phyloP scores from a whole-genome alignment of 2,797 vertebrate genomes.

The Rhinatrema bivittatum region DNA sequence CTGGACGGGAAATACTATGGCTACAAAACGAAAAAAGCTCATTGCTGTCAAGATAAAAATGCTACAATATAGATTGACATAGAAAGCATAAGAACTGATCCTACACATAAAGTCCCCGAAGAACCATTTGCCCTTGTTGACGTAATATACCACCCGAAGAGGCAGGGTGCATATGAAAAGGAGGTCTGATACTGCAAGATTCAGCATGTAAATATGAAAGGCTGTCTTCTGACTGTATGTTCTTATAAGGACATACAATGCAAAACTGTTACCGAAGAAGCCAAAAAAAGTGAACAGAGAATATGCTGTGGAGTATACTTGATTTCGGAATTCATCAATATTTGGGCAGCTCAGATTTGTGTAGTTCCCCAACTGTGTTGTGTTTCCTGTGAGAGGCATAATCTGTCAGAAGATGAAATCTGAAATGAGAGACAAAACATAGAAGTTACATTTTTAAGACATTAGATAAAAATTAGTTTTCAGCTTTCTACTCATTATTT shows the following conservation, averaged over 20 bases:
- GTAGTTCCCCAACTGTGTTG: not conserved
- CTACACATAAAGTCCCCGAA: constrained; percentile 80
- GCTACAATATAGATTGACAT: constrained; percentile 94
- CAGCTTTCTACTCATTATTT: no score
- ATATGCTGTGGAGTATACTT: constrained; percentile 81
- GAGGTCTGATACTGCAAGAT: constrained; percentile 81
- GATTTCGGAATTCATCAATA: constrained; percentile 86
- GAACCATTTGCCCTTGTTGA: constrained; percentile 74
- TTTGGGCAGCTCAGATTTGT: constrained; percentile 13
- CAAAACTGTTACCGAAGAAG: constrained; percentile 76
- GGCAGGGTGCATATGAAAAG: constrained; percentile 84
- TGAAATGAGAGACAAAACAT: no score
- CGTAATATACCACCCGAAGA: constrained; percentile 78
- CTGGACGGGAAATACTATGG: constrained; percentile 84
- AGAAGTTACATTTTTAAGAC: no score
- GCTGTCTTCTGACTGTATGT: constrained; percentile 66
- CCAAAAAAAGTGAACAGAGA: constrained; percentile 78
- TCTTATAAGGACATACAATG: constrained; percentile 70
- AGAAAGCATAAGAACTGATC: constrained; percentile 77
- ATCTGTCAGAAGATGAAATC: no score
- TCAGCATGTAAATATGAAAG: constrained; percentile 89
- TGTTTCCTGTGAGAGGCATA: no score
- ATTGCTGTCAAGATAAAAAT: constrained; percentile 93
- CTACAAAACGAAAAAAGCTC: constrained; percentile 88
- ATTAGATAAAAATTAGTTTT: no score